Conservation (phyloP, 2,113 vertebrate genomes). For the Pedionomus torquatus region DNA sequence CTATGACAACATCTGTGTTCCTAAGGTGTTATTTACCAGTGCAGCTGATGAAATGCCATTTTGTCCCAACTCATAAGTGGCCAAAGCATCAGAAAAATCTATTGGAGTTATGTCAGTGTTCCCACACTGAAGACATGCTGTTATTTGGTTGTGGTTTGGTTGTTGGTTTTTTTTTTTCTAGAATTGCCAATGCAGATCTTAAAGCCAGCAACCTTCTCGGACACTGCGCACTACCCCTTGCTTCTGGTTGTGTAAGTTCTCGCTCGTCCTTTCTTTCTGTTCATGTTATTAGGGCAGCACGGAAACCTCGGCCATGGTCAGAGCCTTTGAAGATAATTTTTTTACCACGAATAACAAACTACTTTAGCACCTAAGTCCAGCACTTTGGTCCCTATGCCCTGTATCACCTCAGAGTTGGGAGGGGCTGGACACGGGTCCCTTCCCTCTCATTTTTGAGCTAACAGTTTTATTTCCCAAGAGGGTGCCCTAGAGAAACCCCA, state of each 20-base stretch:
- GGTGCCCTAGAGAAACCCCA: neutral
- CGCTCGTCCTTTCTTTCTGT: neutral
- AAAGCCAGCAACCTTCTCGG: slow-evolving; percentile 89
- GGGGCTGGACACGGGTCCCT: rapidly evolving
- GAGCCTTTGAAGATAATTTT: neutral
- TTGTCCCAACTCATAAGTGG: neutral
- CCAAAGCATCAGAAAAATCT: neutral
- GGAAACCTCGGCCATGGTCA: neutral
- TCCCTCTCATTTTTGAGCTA: neutral
- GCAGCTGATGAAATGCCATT: neutral
- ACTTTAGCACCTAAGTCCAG: neutral
- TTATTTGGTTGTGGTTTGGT: neutral
- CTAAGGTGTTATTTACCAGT: slow-evolving; percentile 22
- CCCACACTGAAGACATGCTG: neutral
- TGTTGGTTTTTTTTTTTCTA: slow-evolving; percentile 50
- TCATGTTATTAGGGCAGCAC: neutral
- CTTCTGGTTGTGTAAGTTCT: slow-evolving; percentile 91
- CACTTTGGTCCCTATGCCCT: rapidly evolving
- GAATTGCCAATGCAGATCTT: slow-evolving; percentile 90
- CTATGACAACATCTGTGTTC: slow-evolving; percentile 13
- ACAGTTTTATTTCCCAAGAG: neutral
- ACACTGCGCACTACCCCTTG: slow-evolving; percentile 87
- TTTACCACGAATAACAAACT: neutral
- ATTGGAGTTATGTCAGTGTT: neutral
- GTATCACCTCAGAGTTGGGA: neutral